Percentiles rank a stretch among this genome's conserved stretches.
phyloP scores from a whole-genome alignment of 2,888 invertebrate species.

The Idaea dimidiata region DNA sequence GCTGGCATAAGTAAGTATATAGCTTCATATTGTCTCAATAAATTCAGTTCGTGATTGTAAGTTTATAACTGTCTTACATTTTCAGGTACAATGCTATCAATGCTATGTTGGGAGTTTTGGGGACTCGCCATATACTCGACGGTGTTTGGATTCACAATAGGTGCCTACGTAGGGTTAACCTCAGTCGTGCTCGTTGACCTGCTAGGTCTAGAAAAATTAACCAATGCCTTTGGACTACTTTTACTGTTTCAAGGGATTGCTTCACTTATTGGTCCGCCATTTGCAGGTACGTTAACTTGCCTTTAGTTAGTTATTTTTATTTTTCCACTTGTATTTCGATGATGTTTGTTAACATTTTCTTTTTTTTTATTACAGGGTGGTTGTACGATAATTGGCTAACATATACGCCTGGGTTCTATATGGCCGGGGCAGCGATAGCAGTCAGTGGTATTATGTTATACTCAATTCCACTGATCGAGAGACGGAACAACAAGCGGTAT shows the following conservation, averaged over 20 bases:
- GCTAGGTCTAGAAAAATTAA: constrained; percentile 93
- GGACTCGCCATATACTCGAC: constrained; percentile 88
- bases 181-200: constrained; percentile 97
- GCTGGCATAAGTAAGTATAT: constrained; percentile 90
- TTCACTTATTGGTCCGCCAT: constrained; percentile 94
- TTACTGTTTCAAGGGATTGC: constrained; percentile 96
- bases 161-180: constrained; percentile 97
- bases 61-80: constrained; percentile 19
- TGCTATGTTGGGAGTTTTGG: constrained; percentile 86
- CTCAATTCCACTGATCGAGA: constrained; percentile 87
- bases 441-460: constrained; percentile 94
- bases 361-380: constrained; percentile 83
- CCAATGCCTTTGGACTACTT: constrained; percentile 96
- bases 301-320: neutral
- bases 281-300: constrained; percentile 86
- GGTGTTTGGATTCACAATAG: constrained; percentile 94
- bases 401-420: constrained; percentile 92
- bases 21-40: neutral
- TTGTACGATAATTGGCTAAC: constrained; percentile 88
- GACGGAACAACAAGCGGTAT: constrained; percentile 45
- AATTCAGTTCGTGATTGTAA: constrained; percentile 3
- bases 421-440: constrained; percentile 92
- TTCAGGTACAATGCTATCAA: constrained; percentile 89
- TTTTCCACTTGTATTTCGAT: neutral
- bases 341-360: constrained; percentile 2